Evolutionary conservation across 2,113 vertebrate species (phyloP).

Genomic region (Gopherus evgoodei): DNA sequence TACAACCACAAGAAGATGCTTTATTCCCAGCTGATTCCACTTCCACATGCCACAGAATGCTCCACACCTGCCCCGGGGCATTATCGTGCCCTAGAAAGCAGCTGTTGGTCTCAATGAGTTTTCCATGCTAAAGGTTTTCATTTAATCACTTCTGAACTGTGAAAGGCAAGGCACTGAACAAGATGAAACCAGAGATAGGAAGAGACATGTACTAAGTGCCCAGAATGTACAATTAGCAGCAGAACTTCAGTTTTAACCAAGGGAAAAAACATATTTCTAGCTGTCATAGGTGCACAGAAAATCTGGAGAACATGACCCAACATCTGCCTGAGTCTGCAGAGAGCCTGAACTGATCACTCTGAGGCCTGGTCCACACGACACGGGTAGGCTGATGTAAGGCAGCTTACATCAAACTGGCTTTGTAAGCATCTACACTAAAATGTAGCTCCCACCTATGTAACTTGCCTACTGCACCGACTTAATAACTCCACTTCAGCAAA

Average conservation of each 20-base stretch:
- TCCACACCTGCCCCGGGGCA: background rate
- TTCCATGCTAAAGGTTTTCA: background rate
- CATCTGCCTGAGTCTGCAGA: background rate
- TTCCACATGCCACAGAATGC: background rate
- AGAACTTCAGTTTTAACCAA: background rate
- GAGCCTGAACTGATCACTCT: background rate
- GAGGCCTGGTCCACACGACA: background rate
- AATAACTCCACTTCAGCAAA: background rate
- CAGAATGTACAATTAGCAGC: background rate
- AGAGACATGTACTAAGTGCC: background rate
- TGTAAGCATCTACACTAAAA: background rate
- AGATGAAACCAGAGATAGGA: background rate
- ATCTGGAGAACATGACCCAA: background rate
- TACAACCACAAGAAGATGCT: background rate
- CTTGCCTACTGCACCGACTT: background rate
- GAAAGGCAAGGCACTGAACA: background rate
- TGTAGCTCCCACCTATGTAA: background rate
- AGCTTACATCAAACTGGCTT: background rate
- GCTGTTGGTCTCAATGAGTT: background rate
- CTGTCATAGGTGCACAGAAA: background rate
- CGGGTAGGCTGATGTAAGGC: too few relatives aligned
- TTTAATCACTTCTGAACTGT: background rate
- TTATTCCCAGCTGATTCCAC: background rate
- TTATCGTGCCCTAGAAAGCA: background rate
- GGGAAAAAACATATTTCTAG: background rate